Percentiles rank a stretch among this genome's conserved stretches.
Evolutionary conservation across 2,797 vertebrate species (phyloP).

Genomic region (Aphelocoma californica): DNA sequence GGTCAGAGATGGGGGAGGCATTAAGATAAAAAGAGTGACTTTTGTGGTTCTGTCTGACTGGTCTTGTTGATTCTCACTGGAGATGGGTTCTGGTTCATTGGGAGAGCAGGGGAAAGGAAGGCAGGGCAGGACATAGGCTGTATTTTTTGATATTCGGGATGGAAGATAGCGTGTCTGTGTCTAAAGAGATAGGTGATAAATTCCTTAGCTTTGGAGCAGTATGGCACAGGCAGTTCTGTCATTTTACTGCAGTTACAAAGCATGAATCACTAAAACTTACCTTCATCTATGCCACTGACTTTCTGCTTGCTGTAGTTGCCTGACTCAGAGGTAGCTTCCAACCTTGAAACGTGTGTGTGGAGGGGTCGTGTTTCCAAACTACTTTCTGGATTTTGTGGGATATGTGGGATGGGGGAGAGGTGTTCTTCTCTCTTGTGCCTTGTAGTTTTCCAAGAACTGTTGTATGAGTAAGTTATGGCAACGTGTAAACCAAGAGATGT

Average conservation of each 20-base stretch:
- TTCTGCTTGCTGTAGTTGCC: background rate
- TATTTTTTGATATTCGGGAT: background rate
- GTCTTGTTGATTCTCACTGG: background rate
- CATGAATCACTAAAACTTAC: background rate
- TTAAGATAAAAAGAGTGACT: background rate
- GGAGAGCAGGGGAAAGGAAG: background rate
- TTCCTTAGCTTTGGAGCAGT: background rate
- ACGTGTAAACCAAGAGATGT: background rate
- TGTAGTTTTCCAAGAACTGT: background rate
- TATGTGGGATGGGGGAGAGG: background rate
- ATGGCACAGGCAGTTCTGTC: background rate
- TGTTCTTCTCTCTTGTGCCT: background rate
- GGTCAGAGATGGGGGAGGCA: background rate
- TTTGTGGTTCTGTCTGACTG: background rate
- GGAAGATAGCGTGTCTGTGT: background rate
- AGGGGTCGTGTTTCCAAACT: background rate
- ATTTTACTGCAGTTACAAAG: background rate
- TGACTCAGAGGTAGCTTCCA: background rate
- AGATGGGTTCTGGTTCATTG: background rate
- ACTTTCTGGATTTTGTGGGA: background rate
- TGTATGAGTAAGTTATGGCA: background rate
- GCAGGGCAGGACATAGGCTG: background rate
- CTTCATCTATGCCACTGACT: background rate
- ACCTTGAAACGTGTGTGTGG: background rate
- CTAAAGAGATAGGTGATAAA: background rate